Base-by-base conservation (phyloP, 2,888 invertebrate genomes). In the Halictus ligatus region DNA sequence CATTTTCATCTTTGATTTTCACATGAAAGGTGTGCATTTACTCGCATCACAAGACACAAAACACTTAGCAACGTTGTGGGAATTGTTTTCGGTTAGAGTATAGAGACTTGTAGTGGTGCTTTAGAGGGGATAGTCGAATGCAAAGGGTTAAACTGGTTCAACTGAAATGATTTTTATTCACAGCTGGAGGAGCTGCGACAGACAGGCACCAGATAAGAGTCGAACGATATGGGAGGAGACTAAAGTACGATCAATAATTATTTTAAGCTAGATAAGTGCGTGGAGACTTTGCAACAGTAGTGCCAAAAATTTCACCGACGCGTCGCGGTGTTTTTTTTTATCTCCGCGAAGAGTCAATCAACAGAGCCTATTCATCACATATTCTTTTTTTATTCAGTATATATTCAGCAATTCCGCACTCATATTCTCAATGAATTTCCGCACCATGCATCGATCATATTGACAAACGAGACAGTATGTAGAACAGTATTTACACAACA, bases 131-230 rank as follows among this genome's bases (percentile, higher is more conserved):
- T 10, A n/a, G 12, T 58, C 10, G 54, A 21, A 10, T n/a, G 54
- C 48, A 48, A 48, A 48, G 15, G 15, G 48, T 78, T 21, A 25
- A 35, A 35, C 69, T 13, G 50, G 40, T 35, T 8, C 7, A 18
- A 40, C 18, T 6, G 21, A 75, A 69, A 64, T 50, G 58, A 79
- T 48, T 25, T 13, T 76, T n/a, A n/a, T 80, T 54, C 92, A 29
- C 89, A 94, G 94, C 91, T 94, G 10, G 90, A 93, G 87, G 94
- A 94, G 89, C 86, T 94, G 72, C 91, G 94, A 50, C 92, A 93
- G 91, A 89, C 92, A 2, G 90, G 89, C 60, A 91, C 86, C 71
- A 92, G 91, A 90, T 93, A 92, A 93, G 75, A 29, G 21, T 12
- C 10, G 8, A 25, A 35, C 75, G 25, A 40, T 35, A 25, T 13